phyloP scores from a whole-genome alignment of 2,888 invertebrate genomes.

The Epinotia ramella region DNA sequence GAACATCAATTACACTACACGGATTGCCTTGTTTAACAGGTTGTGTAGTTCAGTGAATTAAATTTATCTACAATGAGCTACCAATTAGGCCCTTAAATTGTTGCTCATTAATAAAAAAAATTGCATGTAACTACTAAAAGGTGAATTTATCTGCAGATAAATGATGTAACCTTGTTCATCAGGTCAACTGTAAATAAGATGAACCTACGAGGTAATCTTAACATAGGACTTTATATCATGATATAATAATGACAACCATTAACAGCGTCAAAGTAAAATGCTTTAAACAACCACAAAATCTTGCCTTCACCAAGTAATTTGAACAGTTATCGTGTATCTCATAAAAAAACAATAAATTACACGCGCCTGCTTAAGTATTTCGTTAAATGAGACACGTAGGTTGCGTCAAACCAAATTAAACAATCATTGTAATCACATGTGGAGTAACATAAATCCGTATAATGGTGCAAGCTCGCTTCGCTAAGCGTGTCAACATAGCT shows the following conservation, averaged over 20 bases:
- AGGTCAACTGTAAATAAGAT: too few species aligned
- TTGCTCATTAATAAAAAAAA: not conserved
- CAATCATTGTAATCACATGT: conserved; percentile 17
- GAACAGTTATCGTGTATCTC: not conserved
- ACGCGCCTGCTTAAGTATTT: not conserved
- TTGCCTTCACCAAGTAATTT: not conserved
- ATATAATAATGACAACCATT: not conserved
- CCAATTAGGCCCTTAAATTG: not conserved
- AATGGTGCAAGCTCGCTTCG: conserved; percentile 20
- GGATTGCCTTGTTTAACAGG: not conserved
- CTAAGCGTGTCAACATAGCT: conserved; percentile 38
- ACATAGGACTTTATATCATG: not conserved
- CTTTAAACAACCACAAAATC: not conserved
- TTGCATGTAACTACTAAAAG: not conserved
- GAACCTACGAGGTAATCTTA: not conserved
- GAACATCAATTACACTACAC: not conserved
- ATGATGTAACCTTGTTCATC: not conserved
- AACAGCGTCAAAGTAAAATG: not conserved
- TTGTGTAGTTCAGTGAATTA: conserved; percentile 10
- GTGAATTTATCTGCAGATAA: not conserved
- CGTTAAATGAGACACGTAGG: not conserved
- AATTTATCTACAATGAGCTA: not conserved
- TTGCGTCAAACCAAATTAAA: conserved; percentile 15
- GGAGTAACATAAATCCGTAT: conserved; percentile 36
- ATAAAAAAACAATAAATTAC: not conserved